Evolutionary conservation across 2,797 vertebrate genomes (phyloP).

Genomic region (Tamandua tetradactyla): DNA sequence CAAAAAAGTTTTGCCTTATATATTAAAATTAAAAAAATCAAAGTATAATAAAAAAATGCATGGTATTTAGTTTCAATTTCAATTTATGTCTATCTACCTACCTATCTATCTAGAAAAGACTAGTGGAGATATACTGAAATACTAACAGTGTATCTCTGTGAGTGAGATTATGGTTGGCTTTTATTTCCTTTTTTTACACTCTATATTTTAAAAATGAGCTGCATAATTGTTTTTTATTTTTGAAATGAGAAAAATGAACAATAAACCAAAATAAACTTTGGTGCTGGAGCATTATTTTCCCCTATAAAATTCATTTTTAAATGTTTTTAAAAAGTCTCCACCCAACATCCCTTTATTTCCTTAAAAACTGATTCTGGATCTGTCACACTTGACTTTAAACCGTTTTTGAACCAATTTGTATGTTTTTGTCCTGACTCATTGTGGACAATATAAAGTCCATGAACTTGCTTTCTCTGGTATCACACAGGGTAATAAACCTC

Average conservation of each 20-base stretch:
- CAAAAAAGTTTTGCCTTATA: not conserved
- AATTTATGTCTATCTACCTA: not conserved
- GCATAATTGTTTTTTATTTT: not conserved
- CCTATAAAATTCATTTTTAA: not conserved
- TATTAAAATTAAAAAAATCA: not conserved
- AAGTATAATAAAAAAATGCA: not conserved
- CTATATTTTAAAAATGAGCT: not conserved
- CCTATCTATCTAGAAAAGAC: not conserved
- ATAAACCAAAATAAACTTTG: not conserved
- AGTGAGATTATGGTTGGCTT: not conserved
- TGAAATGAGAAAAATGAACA: not conserved
- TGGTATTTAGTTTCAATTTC: not conserved
- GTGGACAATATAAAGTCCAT: not conserved
- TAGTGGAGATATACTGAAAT: not conserved
- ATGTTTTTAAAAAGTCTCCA: not conserved
- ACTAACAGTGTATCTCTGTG: not conserved
- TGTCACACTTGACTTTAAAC: constrained; percentile 13
- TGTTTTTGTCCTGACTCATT: not conserved
- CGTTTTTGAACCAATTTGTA: not conserved
- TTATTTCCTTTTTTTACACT: constrained; percentile 7
- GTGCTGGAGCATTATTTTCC: not conserved
- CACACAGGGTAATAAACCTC: too few relatives aligned
- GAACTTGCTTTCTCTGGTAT: not conserved
- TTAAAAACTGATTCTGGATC: not conserved
- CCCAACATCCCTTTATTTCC: not conserved